Evolutionary conservation across 30 jellyfish, hydroid and myxozoan genomes (phyloP).

Genomic region (Hydractinia symbiolongicarpus): DNA sequence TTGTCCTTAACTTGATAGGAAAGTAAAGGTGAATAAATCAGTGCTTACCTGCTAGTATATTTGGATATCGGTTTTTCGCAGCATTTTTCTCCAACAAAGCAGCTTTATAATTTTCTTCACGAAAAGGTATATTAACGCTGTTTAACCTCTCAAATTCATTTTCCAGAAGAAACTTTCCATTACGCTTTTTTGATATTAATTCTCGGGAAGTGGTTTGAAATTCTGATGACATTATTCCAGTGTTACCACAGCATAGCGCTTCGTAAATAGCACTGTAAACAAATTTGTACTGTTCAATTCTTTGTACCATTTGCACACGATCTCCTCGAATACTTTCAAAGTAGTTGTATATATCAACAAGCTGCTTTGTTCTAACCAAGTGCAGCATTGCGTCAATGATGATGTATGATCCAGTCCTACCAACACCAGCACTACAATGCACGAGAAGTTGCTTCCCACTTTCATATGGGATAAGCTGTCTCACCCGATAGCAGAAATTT

Average conservation of each 20-base stretch:
- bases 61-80: constrained; percentile 2
- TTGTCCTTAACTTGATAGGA: not conserved
- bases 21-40: constrained; percentile 50
- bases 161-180: constrained; percentile 4
- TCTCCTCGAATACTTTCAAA: constrained; percentile 80
- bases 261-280: constrained; percentile 31
- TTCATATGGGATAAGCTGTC: constrained; percentile 52
- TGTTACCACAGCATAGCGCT: constrained; percentile 21
- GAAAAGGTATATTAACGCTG: not conserved
- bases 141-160: constrained; percentile 8
- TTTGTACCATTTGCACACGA: constrained; percentile 84
- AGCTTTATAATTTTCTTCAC: not conserved
- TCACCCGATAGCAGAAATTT: constrained; percentile 70
- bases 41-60: constrained; percentile 24
- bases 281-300: constrained; percentile 41
- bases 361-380: constrained; percentile 32
- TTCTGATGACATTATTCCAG: constrained; percentile 5
- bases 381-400: constrained; percentile 71
- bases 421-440: constrained; percentile 99
- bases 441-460: constrained; percentile 61
- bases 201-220: not conserved
- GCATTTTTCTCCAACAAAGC: constrained; percentile 16
- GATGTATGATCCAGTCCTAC: constrained; percentile 83
- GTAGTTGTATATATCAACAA: constrained; percentile 76
- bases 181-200: not conserved